Percentiles rank a stretch among this genome's conserved stretches.
These are phyloP conservation scores for Chelonus formosanus DNA, from an alignment of 2,888 invertebrate species.

Conservation along the genomic window DNA sequence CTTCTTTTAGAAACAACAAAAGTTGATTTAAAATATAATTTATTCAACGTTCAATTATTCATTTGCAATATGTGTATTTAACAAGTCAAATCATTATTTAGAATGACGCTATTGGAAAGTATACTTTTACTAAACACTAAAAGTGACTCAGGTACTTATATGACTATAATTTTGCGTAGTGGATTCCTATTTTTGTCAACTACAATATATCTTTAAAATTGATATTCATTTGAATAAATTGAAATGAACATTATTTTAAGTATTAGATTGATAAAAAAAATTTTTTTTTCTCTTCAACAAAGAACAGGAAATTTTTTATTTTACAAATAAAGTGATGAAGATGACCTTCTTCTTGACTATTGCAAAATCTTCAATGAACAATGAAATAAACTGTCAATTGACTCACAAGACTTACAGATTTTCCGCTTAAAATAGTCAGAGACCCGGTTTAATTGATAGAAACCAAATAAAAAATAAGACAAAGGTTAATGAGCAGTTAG, in stretches of 20 bases:
- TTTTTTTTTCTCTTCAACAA: background rate
- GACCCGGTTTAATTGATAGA: background rate
- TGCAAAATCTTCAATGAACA: constrained; percentile 27
- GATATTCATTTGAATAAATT: no score
- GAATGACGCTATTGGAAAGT: constrained; percentile 16
- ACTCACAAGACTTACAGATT: constrained; percentile 13
- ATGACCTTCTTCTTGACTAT: constrained; percentile 25
- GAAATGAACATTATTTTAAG: no score
- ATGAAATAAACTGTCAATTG: constrained; percentile 33
- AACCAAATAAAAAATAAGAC: background rate
- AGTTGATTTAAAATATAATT: constrained; percentile 17
- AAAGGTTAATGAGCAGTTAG: background rate
- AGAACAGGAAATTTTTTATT: constrained; percentile 13
- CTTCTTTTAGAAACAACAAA: background rate
- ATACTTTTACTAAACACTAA: background rate
- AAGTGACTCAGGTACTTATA: constrained; percentile 5
- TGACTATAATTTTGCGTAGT: background rate
- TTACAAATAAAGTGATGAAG: constrained; percentile 25
- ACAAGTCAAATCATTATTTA: constrained; percentile 9
- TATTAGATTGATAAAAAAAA: no score
- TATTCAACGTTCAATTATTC: constrained; percentile 14
- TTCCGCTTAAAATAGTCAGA: constrained; percentile 1
- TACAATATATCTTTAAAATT: no score
- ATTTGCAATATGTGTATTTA: constrained; percentile 6
- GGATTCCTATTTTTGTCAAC: constrained; percentile 16